Percentiles rank a stretch among this genome's conserved stretches.
Evolutionary conservation across 1,140 invertebrate genomes (phyloP).

Genomic region (Sycophaga agraensis): DNA sequence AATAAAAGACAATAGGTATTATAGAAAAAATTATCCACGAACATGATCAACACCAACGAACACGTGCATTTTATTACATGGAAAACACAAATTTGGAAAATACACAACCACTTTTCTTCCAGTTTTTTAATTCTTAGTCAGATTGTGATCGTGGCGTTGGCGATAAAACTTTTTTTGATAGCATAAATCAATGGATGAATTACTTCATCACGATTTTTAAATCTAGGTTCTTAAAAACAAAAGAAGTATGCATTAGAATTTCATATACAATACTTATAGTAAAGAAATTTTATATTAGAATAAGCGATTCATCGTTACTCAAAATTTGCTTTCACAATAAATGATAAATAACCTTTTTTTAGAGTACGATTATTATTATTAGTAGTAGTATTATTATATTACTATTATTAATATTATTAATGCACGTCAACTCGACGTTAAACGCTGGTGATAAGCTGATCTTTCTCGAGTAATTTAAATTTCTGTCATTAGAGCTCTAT

Average conservation of each 20-base stretch:
- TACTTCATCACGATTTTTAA: neutral
- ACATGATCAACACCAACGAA: constrained; percentile 1
- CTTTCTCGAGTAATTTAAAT: constrained; percentile 11
- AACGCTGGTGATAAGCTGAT: constrained; percentile 33
- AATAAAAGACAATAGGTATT: neutral
- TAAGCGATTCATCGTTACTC: constrained; percentile 1
- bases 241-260: constrained; percentile 34
- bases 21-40: constrained; percentile 2
- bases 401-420: constrained; percentile 30
- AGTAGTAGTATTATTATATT: constrained; percentile 38
- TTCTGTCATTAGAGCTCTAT: neutral
- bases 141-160: neutral
- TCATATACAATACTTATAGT: constrained; percentile 28
- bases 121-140: neutral
- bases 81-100: constrained; percentile 3
- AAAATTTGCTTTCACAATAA: constrained; percentile 28
- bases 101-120: constrained; percentile 14
- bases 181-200: constrained; percentile 5
- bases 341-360: constrained; percentile 32
- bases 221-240: neutral
- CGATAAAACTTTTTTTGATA: neutral
- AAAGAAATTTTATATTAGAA: constrained; percentile 22
- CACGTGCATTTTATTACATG: constrained; percentile 4
- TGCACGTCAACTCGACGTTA: constrained; percentile 41
- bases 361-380: constrained; percentile 10